Percentiles rank a stretch among this genome's conserved stretches.
These are phyloP conservation scores for Morus bassanus DNA, from an alignment of 2,797 vertebrate genomes.

Conservation along the genomic window DNA sequence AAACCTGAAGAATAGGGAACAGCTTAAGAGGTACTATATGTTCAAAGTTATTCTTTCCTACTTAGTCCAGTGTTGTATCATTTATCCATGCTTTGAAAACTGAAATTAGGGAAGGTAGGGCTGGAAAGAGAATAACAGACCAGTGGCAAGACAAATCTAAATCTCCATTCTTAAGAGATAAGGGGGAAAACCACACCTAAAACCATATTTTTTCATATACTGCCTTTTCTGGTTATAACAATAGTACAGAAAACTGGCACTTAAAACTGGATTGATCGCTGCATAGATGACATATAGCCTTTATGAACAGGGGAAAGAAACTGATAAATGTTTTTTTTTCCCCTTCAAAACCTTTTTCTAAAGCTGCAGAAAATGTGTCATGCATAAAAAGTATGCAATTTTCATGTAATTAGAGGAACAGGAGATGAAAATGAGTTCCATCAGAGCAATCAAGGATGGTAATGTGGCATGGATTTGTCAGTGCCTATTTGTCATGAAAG, in stretches of 20 bases:
- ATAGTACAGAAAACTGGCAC: conserved; percentile 61
- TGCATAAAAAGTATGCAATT: conserved; percentile 83
- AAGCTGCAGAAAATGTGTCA: conserved; percentile 79
- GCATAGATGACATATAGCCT: conserved; percentile 67
- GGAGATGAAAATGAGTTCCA: conserved; percentile 82
- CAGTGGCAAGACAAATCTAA: conserved; percentile 9
- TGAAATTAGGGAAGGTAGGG: background rate
- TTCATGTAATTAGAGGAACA: conserved; percentile 82
- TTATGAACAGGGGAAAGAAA: conserved; percentile 64
- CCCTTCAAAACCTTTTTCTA: conserved; percentile 75
- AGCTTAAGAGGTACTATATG: background rate
- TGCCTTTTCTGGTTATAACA: conserved; percentile 67
- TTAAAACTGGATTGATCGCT: conserved; percentile 70
- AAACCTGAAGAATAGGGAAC: background rate
- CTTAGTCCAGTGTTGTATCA: background rate
- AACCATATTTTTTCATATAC: conserved; percentile 8
- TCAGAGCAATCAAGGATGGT: conserved; percentile 82
- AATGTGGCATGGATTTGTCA: conserved; percentile 78
- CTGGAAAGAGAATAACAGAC: background rate
- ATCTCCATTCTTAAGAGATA: conserved; percentile 30
- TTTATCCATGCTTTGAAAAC: background rate
- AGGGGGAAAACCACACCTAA: background rate
- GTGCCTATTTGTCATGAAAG: conserved; percentile 77
- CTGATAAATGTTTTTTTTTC: conserved; percentile 62
- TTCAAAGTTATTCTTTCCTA: conserved; percentile 20